Evolutionary conservation across 2,888 invertebrate species (phyloP).

Genomic region (Apotomis betuletana): DNA sequence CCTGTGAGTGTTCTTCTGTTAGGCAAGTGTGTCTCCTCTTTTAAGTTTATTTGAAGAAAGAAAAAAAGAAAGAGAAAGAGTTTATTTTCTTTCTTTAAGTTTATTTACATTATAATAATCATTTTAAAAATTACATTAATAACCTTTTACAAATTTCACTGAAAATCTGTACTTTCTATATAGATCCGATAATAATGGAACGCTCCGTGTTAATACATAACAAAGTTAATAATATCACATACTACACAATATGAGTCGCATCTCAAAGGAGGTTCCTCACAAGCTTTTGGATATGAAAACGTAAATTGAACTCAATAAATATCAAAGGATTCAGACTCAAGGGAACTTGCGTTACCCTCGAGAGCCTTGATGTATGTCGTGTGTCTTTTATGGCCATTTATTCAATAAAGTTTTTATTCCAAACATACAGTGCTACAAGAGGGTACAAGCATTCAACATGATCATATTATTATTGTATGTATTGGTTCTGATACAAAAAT

Average conservation of each 20-base stretch:
- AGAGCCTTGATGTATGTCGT: conserved; percentile 56
- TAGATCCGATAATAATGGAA: conserved; percentile 1
- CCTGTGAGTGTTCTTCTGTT: too few species aligned
- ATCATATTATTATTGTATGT: too few species aligned
- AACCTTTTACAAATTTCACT: too few species aligned
- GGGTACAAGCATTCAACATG: too few species aligned
- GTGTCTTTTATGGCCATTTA: conserved; percentile 24
- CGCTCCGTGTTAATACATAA: conserved; percentile 39
- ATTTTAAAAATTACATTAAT: too few species aligned
- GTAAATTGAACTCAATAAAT: conserved; percentile 73
- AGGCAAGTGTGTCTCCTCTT: too few species aligned
- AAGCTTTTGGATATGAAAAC: conserved; percentile 62
- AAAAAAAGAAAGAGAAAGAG: too few species aligned
- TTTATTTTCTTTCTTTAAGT: too few species aligned
- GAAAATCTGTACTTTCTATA: neutral
- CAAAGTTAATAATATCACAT: conserved; percentile 36
- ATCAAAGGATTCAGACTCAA: conserved; percentile 68
- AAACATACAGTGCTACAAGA: neutral
- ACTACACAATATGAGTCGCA: conserved; percentile 25
- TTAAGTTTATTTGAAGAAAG: too few species aligned
- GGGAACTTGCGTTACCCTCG: conserved; percentile 60
- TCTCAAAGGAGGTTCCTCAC: conserved; percentile 43
- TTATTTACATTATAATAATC: too few species aligned
- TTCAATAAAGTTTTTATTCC: conserved; percentile 18
- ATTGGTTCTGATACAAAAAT: too few species aligned